Conservation (phyloP, 2,888 invertebrate genomes). For the Lycocerus yunnanus region DNA sequence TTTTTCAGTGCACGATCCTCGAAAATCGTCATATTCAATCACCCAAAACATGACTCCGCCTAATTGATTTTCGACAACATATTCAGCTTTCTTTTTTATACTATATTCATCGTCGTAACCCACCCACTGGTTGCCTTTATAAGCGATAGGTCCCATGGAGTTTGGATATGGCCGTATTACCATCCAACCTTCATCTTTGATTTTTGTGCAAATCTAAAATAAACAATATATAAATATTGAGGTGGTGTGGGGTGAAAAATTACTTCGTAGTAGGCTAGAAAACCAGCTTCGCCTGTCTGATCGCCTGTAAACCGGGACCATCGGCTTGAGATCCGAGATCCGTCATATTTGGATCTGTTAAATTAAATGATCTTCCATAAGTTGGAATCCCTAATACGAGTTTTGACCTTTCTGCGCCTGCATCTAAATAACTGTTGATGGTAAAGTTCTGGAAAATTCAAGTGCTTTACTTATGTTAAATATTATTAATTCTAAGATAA, state of each 20-base stretch:
- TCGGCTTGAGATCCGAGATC: neutral
- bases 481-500: neutral
- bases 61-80: conserved; percentile 75
- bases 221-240: neutral
- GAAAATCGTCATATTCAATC: conserved; percentile 84
- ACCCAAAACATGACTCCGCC: conserved; percentile 92
- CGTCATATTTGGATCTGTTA: neutral
- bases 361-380: neutral
- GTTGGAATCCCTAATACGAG: conserved; percentile 67
- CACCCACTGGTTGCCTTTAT: conserved; percentile 86
- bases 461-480: no score
- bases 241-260: neutral
- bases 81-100: conserved; percentile 79
- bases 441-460: neutral
- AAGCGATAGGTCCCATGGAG: conserved; percentile 87
- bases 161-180: conserved; percentile 46
- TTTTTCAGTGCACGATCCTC: conserved; percentile 79
- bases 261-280: neutral
- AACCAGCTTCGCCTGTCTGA: neutral
- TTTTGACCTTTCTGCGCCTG: conserved; percentile 61
- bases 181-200: neutral
- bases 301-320: neutral
- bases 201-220: neutral
- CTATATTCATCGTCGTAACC: conserved; percentile 88
- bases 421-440: neutral